Base-by-base conservation (phyloP, 1,140 invertebrate genomes). In the Potamilus streckersoni region DNA sequence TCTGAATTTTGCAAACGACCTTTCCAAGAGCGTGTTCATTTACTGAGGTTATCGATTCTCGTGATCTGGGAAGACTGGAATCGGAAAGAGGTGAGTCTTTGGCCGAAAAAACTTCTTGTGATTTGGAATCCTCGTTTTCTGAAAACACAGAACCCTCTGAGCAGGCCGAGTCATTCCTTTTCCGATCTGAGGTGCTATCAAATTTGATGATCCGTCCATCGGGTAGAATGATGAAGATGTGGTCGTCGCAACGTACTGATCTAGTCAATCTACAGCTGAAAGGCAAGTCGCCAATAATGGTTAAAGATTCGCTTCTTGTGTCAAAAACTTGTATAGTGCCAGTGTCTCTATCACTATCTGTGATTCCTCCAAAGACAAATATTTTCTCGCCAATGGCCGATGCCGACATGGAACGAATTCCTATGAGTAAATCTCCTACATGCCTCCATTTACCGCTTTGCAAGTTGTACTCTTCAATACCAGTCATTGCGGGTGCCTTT, bases 311-410 rank as follows among this genome's bases (percentile, higher is more conserved):
- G 12, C 78, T 58, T n/a, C 83, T 63, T 2, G 84, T 82, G 63
- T 86, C 83, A 71, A 82, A 84, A 67, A 80, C 82, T 66, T 86
- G 84, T 11, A 84, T 80, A 20, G 80, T 80, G 55, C 79, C 81
- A 27, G 82, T 80, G 60, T 86, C 84, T 62, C 81, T 82, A 59
- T 84, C 83, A 31, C 82, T 84, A 69, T 82, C 79, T 19, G 83
- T 83, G 8, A 83, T 83, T 17, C 84, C 84, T 15, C 84, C 84
- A 71, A 86, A 86, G 5, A 82, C 68, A 71, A 81, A 86, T n/a
- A 86, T 76, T 70, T 82, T 82, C 73, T 86, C 82, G 8, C 84
- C 84, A 60, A 83, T 75, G 8, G 82, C 82, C 56, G 83, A 70
- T 55, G 84, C 79, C 14, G 84, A 82, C 63, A 82, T 82, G 65